Evolutionary conservation across 2,113 vertebrate genomes (phyloP).

Genomic region (Hemiscyllium ocellatum): DNA sequence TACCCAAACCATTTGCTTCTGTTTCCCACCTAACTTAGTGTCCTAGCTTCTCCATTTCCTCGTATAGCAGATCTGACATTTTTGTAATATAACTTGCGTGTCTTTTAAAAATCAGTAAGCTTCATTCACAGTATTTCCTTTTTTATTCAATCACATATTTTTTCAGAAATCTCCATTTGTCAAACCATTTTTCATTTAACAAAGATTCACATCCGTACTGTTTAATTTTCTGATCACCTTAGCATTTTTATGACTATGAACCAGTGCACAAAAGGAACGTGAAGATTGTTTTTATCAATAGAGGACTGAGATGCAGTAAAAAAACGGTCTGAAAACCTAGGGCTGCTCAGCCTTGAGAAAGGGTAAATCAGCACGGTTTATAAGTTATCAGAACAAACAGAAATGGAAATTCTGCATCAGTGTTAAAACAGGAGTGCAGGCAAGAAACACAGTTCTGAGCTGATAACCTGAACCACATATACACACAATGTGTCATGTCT

Average conservation of each 20-base stretch:
- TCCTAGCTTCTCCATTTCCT: not conserved
- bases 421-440: no score
- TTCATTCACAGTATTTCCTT: not conserved
- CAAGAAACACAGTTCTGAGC: no score
- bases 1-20: not conserved
- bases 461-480: no score
- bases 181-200: not conserved
- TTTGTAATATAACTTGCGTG: not conserved
- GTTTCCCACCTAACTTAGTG: not conserved
- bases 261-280: not conserved
- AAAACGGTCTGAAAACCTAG: no score
- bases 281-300: not conserved
- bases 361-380: no score
- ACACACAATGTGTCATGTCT: no score
- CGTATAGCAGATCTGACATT: not conserved
- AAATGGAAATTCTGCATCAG: no score
- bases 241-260: not conserved
- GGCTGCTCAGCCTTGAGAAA: no score
- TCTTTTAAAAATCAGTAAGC: not conserved
- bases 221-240: not conserved
- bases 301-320: no score
- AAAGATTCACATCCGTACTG: not conserved
- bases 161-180: not conserved
- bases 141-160: not conserved
- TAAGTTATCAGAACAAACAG: no score